A percentile compares a stretch with the other conserved stretches of the same genome.
Evolutionary conservation across 2,797 vertebrate species (phyloP).

Genomic region (Psittacula derbiana): DNA sequence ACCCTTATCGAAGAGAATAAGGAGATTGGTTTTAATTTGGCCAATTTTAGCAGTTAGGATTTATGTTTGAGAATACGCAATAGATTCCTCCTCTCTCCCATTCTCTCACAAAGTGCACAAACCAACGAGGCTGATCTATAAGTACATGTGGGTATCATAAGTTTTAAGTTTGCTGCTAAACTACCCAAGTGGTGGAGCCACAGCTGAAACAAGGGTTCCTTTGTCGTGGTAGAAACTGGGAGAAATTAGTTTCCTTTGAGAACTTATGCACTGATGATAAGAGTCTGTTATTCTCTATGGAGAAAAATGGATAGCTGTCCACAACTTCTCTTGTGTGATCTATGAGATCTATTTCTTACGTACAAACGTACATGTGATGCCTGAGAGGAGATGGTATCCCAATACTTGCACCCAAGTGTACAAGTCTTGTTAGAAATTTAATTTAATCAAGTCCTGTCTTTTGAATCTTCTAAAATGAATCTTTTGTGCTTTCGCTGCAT

Average conservation of each 20-base stretch:
- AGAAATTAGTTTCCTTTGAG: not conserved
- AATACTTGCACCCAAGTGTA: not conserved
- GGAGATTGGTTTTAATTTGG: not conserved
- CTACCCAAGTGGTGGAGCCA: not conserved
- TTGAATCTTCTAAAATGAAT: not conserved
- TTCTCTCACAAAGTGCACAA: not conserved
- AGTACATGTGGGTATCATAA: rapidly evolving
- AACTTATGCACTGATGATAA: not conserved
- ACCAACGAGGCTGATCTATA: not conserved
- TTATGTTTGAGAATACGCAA: not conserved
- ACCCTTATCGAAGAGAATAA: not conserved
- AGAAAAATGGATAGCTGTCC: not conserved
- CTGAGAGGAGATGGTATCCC: not conserved
- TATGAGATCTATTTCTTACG: not conserved
- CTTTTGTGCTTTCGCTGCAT: not conserved
- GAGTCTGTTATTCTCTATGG: not conserved
- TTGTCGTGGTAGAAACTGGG: not conserved
- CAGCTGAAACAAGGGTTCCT: not conserved
- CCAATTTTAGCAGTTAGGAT: not conserved
- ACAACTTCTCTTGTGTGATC: not conserved
- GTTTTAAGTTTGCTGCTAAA: not conserved
- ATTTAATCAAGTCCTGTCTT: not conserved
- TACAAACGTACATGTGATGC: not conserved
- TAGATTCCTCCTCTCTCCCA: not conserved
- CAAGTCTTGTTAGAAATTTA: not conserved